A percentile compares a stretch with the other conserved stretches of the same genome.
Conservation (phyloP, 2,113 vertebrate species). For the Furnarius figulus region DNA sequence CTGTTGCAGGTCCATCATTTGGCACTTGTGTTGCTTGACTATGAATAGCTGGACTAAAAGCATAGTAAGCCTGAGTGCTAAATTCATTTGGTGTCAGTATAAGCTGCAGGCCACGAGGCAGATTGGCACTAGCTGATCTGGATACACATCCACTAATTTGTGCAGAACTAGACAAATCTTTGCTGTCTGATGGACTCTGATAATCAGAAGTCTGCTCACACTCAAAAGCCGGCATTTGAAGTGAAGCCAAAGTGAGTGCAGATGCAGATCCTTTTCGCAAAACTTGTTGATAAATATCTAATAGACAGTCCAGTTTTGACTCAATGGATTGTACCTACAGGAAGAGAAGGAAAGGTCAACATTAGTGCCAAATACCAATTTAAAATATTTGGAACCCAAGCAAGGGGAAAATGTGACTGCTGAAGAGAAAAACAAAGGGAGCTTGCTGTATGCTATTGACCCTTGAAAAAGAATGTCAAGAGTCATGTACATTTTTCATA, state of each 20-base stretch:
- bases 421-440: not conserved
- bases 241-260: conserved; percentile 85
- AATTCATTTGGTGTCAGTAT: conserved; percentile 89
- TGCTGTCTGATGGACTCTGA: conserved; percentile 87
- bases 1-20: conserved; percentile 75
- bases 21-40: conserved; percentile 83
- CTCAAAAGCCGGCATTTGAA: conserved; percentile 89
- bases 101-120: conserved; percentile 88
- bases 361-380: not conserved
- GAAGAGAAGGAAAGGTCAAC: not conserved
- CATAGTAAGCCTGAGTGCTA: conserved; percentile 83
- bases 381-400: not conserved
- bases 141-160: conserved; percentile 83
- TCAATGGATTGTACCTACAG: conserved; percentile 95
- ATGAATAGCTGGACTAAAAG: conserved; percentile 82
- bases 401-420: not conserved
- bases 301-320: conserved; percentile 91
- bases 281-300: conserved; percentile 95
- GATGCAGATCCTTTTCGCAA: conserved; percentile 90
- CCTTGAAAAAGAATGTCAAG: not conserved
- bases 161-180: conserved; percentile 84
- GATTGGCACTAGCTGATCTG: conserved; percentile 85
- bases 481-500: not conserved
- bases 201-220: conserved; percentile 94
- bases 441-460: not conserved